Base-by-base conservation (phyloP, 2,888 invertebrate genomes). In the Nipponacmea schrenckii region DNA sequence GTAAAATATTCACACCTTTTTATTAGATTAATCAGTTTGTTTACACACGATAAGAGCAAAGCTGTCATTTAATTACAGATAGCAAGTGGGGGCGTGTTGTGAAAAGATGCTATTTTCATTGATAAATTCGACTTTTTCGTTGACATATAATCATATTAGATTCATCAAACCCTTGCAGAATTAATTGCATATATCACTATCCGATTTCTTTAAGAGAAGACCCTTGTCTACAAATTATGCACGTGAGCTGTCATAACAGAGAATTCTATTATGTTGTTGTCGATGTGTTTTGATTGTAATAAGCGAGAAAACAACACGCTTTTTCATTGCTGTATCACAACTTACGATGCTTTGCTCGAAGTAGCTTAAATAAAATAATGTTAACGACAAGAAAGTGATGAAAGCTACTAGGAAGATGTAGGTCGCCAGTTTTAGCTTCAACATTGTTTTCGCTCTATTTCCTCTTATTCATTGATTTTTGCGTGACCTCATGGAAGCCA, bases 361-460 rank as follows among this genome's bases (percentile, higher is more conserved):
- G 4, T 8, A 39, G 4, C 1, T 39, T 39, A 1, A 10, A 39
- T 8, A 39, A 39, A 5, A 39, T 39, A 39, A 39, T 39, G 39
- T 8, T 39, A 39, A 39, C 10, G 39, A 39, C 1, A 39, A 8
- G 7, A 39, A 8, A 39, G 3, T 39, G 8, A 39, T 8, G 56
- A 56, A 24, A 56, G 24, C 5, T 10, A 56, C 20, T 10, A 20
- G 56, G 7, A 24, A 24, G 12, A 56, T 56, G 56, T 56, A 56
- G 56, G 56, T 56, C 56, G 56, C 12, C 20, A 24, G 5, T 56
- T 39, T 10, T 24, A 56, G 24, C 56, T 56, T 56, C 56, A 56
- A 56, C 56, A 56, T 56, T 56, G 56, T 56, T 56, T 56, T 56
- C 56, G 56, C 56, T 56, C 56, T 56, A 56, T 56, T 56, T 56